phyloP scores from a whole-genome alignment of 2,113 vertebrate species.

The Andinoacara biseriatus region DNA sequence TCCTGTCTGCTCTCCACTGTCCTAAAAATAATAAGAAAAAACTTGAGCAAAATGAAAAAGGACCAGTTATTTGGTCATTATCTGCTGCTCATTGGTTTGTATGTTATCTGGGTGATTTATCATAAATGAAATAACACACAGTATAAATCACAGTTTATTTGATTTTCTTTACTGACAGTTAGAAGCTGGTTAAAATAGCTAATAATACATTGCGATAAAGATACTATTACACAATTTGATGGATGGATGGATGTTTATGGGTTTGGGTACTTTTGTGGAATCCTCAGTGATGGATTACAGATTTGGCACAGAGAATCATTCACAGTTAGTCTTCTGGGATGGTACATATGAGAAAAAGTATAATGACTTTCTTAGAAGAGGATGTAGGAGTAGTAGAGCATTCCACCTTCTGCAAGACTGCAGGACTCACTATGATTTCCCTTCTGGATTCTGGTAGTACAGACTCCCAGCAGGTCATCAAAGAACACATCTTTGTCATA shows the following conservation, averaged over 20 bases:
- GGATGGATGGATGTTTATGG: no score
- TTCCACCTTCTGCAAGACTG: slow-evolving; percentile 19
- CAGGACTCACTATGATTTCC: slow-evolving; percentile 14
- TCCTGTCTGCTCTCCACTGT: not conserved
- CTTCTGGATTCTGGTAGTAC: not conserved
- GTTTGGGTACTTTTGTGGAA: no score
- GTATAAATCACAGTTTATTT: not conserved
- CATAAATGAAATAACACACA: not conserved
- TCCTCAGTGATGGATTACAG: no score
- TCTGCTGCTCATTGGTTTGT: not conserved
- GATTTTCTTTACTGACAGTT: not conserved
- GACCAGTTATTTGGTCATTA: not conserved
- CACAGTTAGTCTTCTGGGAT: not conserved
- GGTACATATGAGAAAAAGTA: not conserved
- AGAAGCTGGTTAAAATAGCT: not conserved
- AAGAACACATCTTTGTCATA: not conserved
- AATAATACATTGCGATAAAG: not conserved
- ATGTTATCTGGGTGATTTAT: not conserved
- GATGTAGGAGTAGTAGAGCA: slow-evolving; percentile 45
- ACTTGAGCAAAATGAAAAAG: not conserved
- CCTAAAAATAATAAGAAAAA: not conserved
- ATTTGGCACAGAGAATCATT: no score
- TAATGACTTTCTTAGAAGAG: slow-evolving; percentile 2
- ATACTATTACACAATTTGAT: no score
- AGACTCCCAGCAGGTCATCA: slow-evolving; percentile 51